A percentile compares a stretch with the other conserved stretches of the same genome.
Evolutionary conservation across 2,888 invertebrate genomes (phyloP).

Genomic region (Odontothrips loti): DNA sequence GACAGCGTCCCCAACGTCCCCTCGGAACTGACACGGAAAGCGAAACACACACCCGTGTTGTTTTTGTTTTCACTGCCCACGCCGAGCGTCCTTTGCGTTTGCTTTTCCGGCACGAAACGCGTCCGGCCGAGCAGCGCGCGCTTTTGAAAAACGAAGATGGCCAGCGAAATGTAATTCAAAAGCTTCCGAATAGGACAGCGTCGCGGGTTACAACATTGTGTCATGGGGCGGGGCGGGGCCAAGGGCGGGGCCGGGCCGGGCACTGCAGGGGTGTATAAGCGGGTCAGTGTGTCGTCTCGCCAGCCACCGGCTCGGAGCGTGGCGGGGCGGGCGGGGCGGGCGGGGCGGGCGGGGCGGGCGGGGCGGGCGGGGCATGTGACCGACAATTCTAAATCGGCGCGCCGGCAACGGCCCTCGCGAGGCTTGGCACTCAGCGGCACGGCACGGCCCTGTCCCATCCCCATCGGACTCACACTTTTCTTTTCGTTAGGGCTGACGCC

Average conservation of each 20-base stretch:
- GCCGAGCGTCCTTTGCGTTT: no score
- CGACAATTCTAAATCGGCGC: slow-evolving; percentile 3
- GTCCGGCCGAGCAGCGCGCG: no score
- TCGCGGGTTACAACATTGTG: not conserved
- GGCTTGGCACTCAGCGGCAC: not conserved
- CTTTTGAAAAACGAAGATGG: no score
- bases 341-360: not conserved
- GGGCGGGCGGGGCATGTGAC: not conserved
- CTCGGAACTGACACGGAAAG: not conserved
- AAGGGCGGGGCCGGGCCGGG: not conserved
- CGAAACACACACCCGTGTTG: not conserved
- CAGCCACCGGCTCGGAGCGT: slow-evolving; percentile 6
- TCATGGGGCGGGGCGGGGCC: not conserved
- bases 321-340: not conserved
- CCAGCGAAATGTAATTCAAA: no score
- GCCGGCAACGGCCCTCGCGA: not conserved
- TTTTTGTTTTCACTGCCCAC: no score
- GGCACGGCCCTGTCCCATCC: not conserved
- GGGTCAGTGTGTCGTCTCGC: slow-evolving; percentile 16
- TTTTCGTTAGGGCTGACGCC: not conserved
- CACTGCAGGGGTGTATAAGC: not conserved
- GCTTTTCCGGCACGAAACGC: no score
- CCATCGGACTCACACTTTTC: not conserved
- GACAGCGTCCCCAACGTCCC: no score
- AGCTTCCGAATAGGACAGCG: no score